A percentile compares a stretch with the other conserved stretches of the same genome.
These are phyloP conservation scores for Eleginops maclovinus DNA, from an alignment of 2,113 vertebrate species.

Conservation along the genomic window DNA sequence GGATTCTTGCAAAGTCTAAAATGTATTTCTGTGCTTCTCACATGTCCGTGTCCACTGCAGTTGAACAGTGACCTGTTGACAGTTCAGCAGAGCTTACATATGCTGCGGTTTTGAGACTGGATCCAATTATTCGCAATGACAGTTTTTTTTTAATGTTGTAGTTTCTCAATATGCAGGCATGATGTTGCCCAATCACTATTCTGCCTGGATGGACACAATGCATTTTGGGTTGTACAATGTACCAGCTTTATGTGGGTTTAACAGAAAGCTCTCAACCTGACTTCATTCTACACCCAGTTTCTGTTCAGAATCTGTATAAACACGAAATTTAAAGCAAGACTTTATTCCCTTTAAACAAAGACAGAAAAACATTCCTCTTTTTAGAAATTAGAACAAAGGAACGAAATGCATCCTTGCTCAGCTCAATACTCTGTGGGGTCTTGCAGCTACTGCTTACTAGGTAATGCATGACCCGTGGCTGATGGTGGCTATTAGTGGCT, in stretches of 20 bases:
- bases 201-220: too few relatives aligned
- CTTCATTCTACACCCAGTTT: neutral
- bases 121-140: conserved; percentile 8
- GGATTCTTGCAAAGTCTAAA: neutral
- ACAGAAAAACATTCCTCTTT: neutral
- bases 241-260: neutral
- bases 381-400: neutral
- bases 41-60: conserved; percentile 8
- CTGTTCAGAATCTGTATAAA: neutral
- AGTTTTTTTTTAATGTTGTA: neutral
- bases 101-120: neutral
- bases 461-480: neutral
- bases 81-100: neutral
- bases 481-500: neutral
- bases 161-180: neutral
- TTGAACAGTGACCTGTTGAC: conserved; percentile 8
- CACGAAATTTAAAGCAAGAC: neutral
- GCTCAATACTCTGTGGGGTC: neutral
- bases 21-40: conserved; percentile 9
- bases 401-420: neutral
- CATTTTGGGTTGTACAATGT: too few relatives aligned
- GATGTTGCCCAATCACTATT: too few relatives aligned
- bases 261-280: neutral
- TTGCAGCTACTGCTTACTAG: neutral
- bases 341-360: neutral